Conservation (phyloP, 1,140 invertebrate species). For the Sarcophaga bullata region DNA sequence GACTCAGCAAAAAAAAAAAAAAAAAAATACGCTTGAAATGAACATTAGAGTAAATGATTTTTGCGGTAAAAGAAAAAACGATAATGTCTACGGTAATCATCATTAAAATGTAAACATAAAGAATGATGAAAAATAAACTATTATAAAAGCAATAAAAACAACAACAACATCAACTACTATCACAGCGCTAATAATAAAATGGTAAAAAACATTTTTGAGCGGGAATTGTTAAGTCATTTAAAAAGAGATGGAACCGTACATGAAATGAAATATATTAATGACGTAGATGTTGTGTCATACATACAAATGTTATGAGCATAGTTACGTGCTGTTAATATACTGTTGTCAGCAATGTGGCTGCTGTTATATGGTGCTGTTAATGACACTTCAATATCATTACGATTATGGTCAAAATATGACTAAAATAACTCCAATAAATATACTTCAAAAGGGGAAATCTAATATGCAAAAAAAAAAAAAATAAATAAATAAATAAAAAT, state of each 20-base stretch:
- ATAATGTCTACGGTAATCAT: slow-evolving; percentile 40
- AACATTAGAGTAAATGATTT: slow-evolving; percentile 33
- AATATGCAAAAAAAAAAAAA: no score
- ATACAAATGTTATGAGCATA: not conserved
- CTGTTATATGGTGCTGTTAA: not conserved
- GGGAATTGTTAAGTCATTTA: slow-evolving; percentile 39
- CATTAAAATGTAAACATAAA: slow-evolving; percentile 30
- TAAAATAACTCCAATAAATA: no score
- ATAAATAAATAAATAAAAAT: no score
- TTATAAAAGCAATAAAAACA: not conserved
- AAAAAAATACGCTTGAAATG: not conserved
- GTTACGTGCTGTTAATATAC: not conserved
- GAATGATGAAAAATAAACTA: slow-evolving; percentile 21
- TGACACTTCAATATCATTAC: not conserved
- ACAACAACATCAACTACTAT: not conserved
- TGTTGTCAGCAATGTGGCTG: not conserved
- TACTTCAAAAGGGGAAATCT: no score
- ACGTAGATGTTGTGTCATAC: not conserved
- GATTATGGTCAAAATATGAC: no score
- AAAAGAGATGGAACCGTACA: not conserved
- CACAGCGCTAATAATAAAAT: no score
- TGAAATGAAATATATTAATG: not conserved
- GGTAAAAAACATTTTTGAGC: not conserved
- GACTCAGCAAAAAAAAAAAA: not conserved
- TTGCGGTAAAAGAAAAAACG: slow-evolving; percentile 28